phyloP scores from a whole-genome alignment of 2,797 vertebrate species.

The Xenentodon cancila region DNA sequence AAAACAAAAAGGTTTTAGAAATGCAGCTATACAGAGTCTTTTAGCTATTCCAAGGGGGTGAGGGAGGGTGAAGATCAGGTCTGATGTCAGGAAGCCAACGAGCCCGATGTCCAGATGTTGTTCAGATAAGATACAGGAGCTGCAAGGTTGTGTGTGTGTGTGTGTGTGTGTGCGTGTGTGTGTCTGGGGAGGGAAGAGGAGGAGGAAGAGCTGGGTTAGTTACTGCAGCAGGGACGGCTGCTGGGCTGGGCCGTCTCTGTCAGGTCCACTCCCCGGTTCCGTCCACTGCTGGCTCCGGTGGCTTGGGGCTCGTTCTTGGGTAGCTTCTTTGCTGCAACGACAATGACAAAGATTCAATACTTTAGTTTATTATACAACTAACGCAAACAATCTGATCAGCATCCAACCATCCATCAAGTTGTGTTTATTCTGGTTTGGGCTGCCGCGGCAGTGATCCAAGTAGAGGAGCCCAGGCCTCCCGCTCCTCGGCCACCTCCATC shows the following conservation, averaged over 20 bases:
- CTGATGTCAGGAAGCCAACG: constrained; percentile 74
- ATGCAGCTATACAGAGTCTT: constrained; percentile 93
- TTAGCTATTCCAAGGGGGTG: constrained; percentile 88
- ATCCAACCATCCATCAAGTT: too few relatives aligned
- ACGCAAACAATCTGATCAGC: too few relatives aligned
- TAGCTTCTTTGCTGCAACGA: constrained; percentile 92
- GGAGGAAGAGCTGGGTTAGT: constrained; percentile 80
- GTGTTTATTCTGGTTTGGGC: too few relatives aligned
- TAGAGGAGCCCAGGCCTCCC: too few relatives aligned
- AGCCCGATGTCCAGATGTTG: constrained; percentile 84
- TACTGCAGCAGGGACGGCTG: constrained; percentile 96
- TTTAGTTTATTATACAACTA: too few relatives aligned
- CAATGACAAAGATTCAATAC: background rate
- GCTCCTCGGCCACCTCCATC: too few relatives aligned
- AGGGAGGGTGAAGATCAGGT: constrained; percentile 80
- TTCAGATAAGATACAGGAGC: constrained; percentile 83
- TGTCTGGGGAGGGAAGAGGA: constrained; percentile 13
- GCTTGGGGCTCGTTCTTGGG: constrained; percentile 96
- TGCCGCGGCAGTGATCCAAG: too few relatives aligned
- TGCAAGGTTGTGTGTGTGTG: background rate
- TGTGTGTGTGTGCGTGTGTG: background rate
- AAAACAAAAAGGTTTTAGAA: constrained; percentile 90
- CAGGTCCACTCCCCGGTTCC: constrained; percentile 95
- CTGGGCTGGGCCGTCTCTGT: constrained; percentile 92
- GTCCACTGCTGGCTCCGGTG: constrained; percentile 83